Evolutionary conservation across 1,140 invertebrate genomes (phyloP).

Genomic region (Branchinecta lindahli): DNA sequence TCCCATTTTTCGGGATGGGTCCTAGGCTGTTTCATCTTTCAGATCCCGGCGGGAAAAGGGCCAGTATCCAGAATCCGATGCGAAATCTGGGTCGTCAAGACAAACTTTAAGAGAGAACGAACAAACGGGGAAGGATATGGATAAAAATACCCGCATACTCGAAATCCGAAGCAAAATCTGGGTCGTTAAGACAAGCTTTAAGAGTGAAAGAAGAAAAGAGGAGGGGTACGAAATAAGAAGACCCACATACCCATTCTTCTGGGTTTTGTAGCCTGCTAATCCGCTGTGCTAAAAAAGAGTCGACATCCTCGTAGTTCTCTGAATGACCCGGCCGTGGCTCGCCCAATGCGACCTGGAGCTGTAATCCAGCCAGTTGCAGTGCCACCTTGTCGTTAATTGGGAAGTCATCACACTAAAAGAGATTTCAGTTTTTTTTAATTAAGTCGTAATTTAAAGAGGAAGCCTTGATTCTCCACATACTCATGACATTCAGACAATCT

Average conservation of each 20-base stretch:
- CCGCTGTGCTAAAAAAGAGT: not conserved
- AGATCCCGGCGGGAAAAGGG: too few species aligned
- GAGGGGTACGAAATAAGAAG: too few species aligned
- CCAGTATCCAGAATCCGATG: too few species aligned
- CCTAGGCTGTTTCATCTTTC: too few species aligned
- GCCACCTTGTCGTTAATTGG: conserved; percentile 87
- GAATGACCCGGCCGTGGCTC: conserved; percentile 51
- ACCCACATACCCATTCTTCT: not conserved
- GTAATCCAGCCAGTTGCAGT: conserved; percentile 76
- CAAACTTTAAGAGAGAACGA: too few species aligned
- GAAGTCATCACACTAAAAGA: conserved; percentile 70
- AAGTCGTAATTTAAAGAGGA: conserved; percentile 15
- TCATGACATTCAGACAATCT: not conserved
- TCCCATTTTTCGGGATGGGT: too few species aligned
- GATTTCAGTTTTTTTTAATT: conserved; percentile 15
- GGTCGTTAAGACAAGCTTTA: too few species aligned
- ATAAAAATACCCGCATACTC: too few species aligned
- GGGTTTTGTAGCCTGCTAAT: not conserved
- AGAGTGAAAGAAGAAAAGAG: too few species aligned
- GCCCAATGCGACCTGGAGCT: conserved; percentile 80
- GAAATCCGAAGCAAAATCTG: too few species aligned
- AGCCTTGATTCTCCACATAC: conserved; percentile 9
- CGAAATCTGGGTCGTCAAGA: too few species aligned
- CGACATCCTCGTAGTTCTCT: not conserved
- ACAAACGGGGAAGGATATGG: too few species aligned